These are phyloP conservation scores for Poeciliopsis gracilis DNA, from an alignment of 2,797 vertebrate species.

Conservation along the genomic window DNA sequence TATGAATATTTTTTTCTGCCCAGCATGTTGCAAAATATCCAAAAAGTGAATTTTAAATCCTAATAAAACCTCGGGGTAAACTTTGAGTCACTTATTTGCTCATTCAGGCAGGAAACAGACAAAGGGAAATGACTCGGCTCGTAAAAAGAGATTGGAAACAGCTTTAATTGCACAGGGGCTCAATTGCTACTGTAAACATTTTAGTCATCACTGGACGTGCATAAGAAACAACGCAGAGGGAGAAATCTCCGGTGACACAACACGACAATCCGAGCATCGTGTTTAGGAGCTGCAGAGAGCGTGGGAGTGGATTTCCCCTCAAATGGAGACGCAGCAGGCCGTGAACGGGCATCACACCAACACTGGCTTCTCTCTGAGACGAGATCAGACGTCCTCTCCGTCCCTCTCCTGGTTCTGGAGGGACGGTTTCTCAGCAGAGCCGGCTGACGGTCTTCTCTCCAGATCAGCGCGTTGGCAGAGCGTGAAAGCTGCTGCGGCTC, in stretches of 20 bases:
- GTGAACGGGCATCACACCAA: constrained; percentile 7
- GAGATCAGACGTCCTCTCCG: constrained; percentile 2
- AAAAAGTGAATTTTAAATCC: not conserved
- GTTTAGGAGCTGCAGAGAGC: constrained; percentile 8
- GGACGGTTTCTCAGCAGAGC: not conserved
- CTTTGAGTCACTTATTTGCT: constrained; percentile 61
- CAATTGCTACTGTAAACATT: constrained; percentile 6
- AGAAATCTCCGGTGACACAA: constrained; percentile 12
- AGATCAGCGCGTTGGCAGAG: constrained; percentile 27
- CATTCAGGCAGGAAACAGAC: constrained; percentile 72
- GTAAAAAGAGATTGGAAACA: constrained; percentile 31
- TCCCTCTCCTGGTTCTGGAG: constrained; percentile 23
- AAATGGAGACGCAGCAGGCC: constrained; percentile 27
- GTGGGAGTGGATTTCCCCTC: constrained; percentile 23
- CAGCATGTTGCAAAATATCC: not conserved
- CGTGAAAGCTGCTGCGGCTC: constrained; percentile 31
- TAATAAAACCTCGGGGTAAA: constrained; percentile 51
- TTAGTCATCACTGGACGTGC: not conserved
- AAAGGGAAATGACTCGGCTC: constrained; percentile 48
- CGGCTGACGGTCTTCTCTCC: constrained; percentile 7
- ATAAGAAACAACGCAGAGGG: constrained; percentile 4
- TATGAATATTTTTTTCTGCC: not conserved
- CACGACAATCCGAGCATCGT: not conserved
- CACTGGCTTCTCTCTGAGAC: constrained; percentile 42
- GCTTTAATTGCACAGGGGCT: constrained; percentile 15